Conservation (phyloP, 2,797 vertebrate species). For the Tangara arthus region DNA sequence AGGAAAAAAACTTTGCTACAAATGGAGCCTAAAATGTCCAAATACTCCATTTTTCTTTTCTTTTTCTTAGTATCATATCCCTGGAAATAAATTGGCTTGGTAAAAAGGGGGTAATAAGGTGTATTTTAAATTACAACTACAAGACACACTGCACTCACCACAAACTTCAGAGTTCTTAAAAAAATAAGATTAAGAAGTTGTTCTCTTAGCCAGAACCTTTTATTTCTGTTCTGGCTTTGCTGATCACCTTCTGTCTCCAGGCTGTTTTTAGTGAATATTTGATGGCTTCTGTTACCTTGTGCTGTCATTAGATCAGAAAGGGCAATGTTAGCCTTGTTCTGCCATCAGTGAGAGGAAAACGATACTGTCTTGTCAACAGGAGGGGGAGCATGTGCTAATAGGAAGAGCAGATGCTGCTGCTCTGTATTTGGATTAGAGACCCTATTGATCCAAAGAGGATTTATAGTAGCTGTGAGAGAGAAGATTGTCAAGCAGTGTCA, state of each 20-base stretch:
- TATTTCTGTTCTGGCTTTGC: background rate
- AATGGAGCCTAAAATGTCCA: constrained; percentile 6
- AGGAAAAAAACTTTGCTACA: background rate
- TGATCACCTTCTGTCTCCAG: background rate
- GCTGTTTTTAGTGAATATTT: background rate
- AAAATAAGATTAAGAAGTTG: background rate
- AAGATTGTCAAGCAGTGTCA: constrained; percentile 49
- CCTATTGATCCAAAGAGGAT: constrained; percentile 74
- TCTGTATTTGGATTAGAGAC: constrained; percentile 56
- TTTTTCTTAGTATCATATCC: background rate
- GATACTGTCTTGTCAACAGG: constrained; percentile 13
- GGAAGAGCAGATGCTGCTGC: constrained; percentile 22
- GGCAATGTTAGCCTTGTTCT: background rate
- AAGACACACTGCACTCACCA: background rate
- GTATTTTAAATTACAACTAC: background rate
- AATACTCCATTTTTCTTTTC: background rate
- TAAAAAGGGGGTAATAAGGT: background rate
- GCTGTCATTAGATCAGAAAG: background rate
- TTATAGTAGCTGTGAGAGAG: constrained; percentile 56
- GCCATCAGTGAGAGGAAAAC: constrained; percentile 31
- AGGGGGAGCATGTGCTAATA: constrained; percentile 37
- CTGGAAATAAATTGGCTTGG: background rate
- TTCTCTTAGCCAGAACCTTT: background rate
- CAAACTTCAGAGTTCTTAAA: background rate
- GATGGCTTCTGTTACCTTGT: background rate